These are phyloP conservation scores for Temnothorax longispinosus DNA, from an alignment of 1,140 invertebrate genomes.

Conservation along the genomic window DNA sequence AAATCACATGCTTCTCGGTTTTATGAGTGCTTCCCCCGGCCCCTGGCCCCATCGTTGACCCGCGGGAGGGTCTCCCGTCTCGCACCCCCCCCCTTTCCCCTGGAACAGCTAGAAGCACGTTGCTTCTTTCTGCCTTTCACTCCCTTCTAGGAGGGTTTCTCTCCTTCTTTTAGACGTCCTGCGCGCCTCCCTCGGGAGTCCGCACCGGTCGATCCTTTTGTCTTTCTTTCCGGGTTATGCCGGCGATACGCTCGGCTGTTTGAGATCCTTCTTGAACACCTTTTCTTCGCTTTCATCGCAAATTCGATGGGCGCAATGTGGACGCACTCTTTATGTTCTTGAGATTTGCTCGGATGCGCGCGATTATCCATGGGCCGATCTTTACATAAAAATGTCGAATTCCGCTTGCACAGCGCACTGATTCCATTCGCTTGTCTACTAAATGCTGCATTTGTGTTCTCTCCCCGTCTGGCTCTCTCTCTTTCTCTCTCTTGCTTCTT, in stretches of 20 bases:
- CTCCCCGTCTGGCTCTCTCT: not conserved
- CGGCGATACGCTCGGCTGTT: constrained; percentile 72
- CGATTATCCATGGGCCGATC: not conserved
- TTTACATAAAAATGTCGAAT: constrained; percentile 58
- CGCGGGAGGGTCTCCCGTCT: constrained; percentile 30
- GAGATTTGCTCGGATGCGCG: not conserved
- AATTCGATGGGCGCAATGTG: constrained; percentile 2
- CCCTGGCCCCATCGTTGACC: constrained; percentile 19
- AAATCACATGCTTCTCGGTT: constrained; percentile 82
- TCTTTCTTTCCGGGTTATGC: constrained; percentile 74
- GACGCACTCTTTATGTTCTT: not conserved
- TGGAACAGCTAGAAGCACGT: constrained; percentile 48
- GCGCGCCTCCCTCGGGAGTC: constrained; percentile 66
- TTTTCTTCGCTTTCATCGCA: constrained; percentile 6
- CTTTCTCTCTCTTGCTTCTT: not conserved
- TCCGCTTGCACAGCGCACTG: constrained; percentile 53
- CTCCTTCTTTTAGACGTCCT: constrained; percentile 44
- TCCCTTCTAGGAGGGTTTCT: constrained; percentile 13
- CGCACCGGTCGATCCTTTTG: constrained; percentile 73
- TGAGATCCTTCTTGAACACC: constrained; percentile 48
- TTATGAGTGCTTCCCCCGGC: constrained; percentile 72
- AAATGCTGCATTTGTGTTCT: constrained; percentile 59
- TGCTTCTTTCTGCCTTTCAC: constrained; percentile 26
- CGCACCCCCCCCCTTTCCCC: not conserved
- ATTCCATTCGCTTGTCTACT: constrained; percentile 54